Percentiles rank a stretch among this genome's conserved stretches.
These are phyloP conservation scores for Ptychoptera albimana DNA, from an alignment of 2,888 invertebrate genomes.

Conservation along the genomic window DNA sequence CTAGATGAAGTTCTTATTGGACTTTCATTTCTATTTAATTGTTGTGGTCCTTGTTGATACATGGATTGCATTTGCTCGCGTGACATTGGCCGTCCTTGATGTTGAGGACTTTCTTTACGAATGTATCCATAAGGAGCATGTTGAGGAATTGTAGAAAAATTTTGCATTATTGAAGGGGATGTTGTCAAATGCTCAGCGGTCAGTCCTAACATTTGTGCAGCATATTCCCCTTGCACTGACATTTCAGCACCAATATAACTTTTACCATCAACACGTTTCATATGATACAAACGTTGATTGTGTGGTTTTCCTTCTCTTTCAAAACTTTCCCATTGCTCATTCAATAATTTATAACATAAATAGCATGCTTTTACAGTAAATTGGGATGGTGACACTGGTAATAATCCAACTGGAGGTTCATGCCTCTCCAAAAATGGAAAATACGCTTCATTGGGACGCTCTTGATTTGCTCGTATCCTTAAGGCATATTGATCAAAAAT, in stretches of 20 bases:
- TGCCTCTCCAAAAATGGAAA: slow-evolving; percentile 87
- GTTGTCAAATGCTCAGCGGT: slow-evolving; percentile 37
- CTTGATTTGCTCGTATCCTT: slow-evolving; percentile 48
- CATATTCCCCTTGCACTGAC: slow-evolving; percentile 81
- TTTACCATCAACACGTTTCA: slow-evolving; percentile 82
- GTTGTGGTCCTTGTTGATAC: slow-evolving; percentile 2
- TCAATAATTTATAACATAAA: slow-evolving; percentile 70
- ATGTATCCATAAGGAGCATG: slow-evolving; percentile 17
- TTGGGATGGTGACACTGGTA: slow-evolving; percentile 26
- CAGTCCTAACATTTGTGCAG: slow-evolving; percentile 71
- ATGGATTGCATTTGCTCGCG: slow-evolving; percentile 14
- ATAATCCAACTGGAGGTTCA: slow-evolving; percentile 60
- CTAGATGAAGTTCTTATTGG: slow-evolving; percentile 21
- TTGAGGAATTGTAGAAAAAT: slow-evolving; percentile 18
- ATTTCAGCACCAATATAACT: slow-evolving; percentile 81
- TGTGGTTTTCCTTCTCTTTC: slow-evolving; percentile 75
- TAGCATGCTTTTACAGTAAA: slow-evolving; percentile 56
- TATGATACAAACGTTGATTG: slow-evolving; percentile 77
- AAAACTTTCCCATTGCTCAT: slow-evolving; percentile 85
- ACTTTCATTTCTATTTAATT: slow-evolving; percentile 16
- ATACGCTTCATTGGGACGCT: slow-evolving; percentile 60
- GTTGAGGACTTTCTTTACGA: not conserved
- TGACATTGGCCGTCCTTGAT: slow-evolving; percentile 14
- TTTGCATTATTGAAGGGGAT: slow-evolving; percentile 9
- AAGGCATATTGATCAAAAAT: slow-evolving; percentile 43